Percentiles rank a stretch among this genome's conserved stretches.
Conservation (phyloP, 2,888 invertebrate species). For the Trichacis sp. region DNA sequence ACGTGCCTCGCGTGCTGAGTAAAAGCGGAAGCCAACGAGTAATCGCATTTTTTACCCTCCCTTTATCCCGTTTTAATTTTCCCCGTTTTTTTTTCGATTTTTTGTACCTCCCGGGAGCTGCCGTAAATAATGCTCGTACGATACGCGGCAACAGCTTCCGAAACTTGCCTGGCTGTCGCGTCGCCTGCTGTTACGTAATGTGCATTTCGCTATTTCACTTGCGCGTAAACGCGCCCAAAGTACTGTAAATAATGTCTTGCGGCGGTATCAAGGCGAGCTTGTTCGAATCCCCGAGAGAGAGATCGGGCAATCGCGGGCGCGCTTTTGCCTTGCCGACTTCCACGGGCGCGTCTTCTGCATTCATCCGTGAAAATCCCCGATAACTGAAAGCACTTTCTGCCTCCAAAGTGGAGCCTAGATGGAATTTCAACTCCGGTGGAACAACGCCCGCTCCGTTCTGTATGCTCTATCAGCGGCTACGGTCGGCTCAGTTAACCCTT, state of each 20-base stretch:
- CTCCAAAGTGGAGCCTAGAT: conserved; percentile 29
- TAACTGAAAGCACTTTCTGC: conserved; percentile 39
- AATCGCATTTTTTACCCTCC: conserved; percentile 8
- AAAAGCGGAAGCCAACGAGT: conserved; percentile 6
- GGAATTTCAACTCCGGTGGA: conserved; percentile 30
- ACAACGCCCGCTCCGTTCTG: conserved; percentile 17
- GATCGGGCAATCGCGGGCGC: neutral
- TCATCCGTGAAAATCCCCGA: conserved; percentile 45
- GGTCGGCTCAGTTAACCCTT: conserved; percentile 2
- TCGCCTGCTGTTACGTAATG: conserved; percentile 46
- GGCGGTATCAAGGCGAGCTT: conserved; percentile 35
- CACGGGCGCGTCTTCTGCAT: conserved; percentile 25
- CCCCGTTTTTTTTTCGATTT: no score
- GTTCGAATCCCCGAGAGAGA: no score
- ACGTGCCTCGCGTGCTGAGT: conserved; percentile 13
- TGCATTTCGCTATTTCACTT: conserved; percentile 45
- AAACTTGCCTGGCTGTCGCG: conserved; percentile 44
- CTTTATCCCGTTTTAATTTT: conserved; percentile 30
- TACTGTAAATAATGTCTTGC: conserved; percentile 49
- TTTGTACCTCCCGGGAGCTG: conserved; percentile 12
- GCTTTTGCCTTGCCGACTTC: conserved; percentile 17
- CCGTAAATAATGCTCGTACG: conserved; percentile 35
- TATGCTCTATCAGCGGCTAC: conserved; percentile 7
- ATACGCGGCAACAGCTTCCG: conserved; percentile 44
- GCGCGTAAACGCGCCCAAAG: conserved; percentile 41